Evolutionary conservation across 1,140 invertebrate genomes (phyloP), one percentile per base, ranked within the genome.

Genomic region (Limonius californicus): DNA sequence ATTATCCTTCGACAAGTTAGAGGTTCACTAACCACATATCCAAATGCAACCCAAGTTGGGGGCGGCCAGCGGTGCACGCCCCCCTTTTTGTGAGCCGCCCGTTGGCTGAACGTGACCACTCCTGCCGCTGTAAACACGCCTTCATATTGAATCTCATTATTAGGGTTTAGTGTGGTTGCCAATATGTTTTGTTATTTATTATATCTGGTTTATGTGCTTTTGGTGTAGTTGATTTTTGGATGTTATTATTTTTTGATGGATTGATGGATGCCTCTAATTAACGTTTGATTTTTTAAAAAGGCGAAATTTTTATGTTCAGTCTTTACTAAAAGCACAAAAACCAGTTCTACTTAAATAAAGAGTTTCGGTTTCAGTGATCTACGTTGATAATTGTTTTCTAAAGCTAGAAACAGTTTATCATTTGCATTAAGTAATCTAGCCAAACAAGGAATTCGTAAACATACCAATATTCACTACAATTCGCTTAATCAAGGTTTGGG

Each of bases 121-220:
- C 63, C 66, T 62, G 16, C 53, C 59, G 57, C 21, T 39, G 43
- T 43, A 20, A 63, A 59, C 50, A 50, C 67, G 62, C 67, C 66
- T 62, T 62, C 53, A 59, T 39, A 56, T 64, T 61, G 69, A 73
- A 73, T 74, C 72, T 74, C 68, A 74, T 74, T 74, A 74, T 20
- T 20, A 45, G 56, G 63, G 57, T 66, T 64, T 60, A 65, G 65
- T 65, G 57, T 57, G 59, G 53, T 75, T 68, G 53, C 71, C 72
- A 73, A 75, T 75, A 75, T 75, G 73, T 72, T 73, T 68, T 47
- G 71, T 73, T 74, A 74, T 75, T 74, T 74, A 74, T 74, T 67
- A 62, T 70, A 65, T 64, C 61, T 58, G 59, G 62, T 68, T 72
- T 39, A 71, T 70, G 71, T 72, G 66, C 20, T 72, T 74, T 70